Base-by-base conservation (phyloP, 2,888 invertebrate species). In the Xanthia togata region DNA sequence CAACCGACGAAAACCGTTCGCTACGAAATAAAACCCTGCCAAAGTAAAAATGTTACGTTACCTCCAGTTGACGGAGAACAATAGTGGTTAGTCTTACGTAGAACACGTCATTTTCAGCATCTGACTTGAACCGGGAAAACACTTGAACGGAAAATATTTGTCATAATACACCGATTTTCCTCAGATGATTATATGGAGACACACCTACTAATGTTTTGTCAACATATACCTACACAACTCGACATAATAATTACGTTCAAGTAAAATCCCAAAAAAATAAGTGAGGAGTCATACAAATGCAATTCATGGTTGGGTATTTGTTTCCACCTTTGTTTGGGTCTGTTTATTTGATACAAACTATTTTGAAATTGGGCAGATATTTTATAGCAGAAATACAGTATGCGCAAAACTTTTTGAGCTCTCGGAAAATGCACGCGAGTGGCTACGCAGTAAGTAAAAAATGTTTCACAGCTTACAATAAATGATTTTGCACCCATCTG, bases 81-180 rank as follows among this genome's bases (percentile, higher is more conserved):
- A 55, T 38, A 62, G 77, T 17, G 31, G 44, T 50, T 23, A 41
- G 55, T 35, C 23, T 81, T 55, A 55, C 50, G 60, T 38, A 35
- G 20, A 59, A 70, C 57, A 77, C 77, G 81, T 77, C 83, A 83
- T 57, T 57, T 55, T 68, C 55, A 68, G 50, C 11, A 5, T 35
- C 68, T 11, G n/a, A 35, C 35, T 26, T n/a, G 63, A 60, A 70
- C 73, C 83, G 81, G 83, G 73, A 84, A 82, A 83, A 84, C 78
- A 81, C 83, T 81, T 71, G 64, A 47, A 9, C 70, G 63, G 55
- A 74, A 73, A 70, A 50, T 59, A 69, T 59, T 76, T 12, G 50
- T 73, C 77, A 77, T 57, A 71, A 70, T 23, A 23, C 2, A 35
- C 17, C 4, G 5, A 70, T 77, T 83, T 84, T 84, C 81, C 84